These are phyloP conservation scores for Galerucella pusilla DNA, from an alignment of 2,888 invertebrate species.

Conservation along the genomic window DNA sequence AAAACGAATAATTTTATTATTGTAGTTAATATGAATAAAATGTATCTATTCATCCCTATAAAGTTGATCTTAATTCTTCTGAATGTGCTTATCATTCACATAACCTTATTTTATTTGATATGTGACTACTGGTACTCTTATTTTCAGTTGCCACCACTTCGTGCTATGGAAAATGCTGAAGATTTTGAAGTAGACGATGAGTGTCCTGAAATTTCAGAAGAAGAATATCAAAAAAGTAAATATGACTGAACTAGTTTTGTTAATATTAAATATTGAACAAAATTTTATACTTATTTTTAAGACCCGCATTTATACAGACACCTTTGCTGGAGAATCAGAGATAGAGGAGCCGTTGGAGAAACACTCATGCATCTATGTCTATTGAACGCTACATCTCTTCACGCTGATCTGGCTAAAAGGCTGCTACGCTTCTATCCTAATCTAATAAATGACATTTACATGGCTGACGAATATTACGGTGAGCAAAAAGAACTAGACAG, in stretches of 20 bases:
- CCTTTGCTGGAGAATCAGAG: conserved; percentile 91
- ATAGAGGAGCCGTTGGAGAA: conserved; percentile 96
- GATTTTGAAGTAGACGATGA: conserved; percentile 86
- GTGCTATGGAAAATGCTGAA: conserved; percentile 85
- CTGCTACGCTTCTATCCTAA: conserved; percentile 93
- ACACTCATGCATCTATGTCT: conserved; percentile 93
- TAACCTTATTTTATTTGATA: too few species aligned
- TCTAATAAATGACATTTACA: conserved; percentile 95
- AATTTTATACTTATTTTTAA: conserved; percentile 48
- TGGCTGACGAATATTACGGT: conserved; percentile 98
- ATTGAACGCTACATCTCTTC: conserved; percentile 88
- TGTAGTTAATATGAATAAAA: neutral
- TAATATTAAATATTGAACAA: neutral
- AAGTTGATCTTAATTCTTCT: too few species aligned
- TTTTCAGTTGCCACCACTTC: conserved; percentile 76
- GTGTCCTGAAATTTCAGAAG: conserved; percentile 72
- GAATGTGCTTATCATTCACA: too few species aligned
- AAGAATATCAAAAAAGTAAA: conserved; percentile 65
- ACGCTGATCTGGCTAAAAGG: conserved; percentile 93
- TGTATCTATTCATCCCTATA: too few species aligned
- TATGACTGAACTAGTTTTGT: neutral
- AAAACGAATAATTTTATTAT: too few species aligned
- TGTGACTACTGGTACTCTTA: neutral
- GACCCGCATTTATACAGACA: conserved; percentile 81
- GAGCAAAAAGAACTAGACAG: conserved; percentile 42